Evolutionary conservation across 2,888 invertebrate species (phyloP), one percentile per base, ranked within the genome.

Genomic region (Ecliptopera silaceata): DNA sequence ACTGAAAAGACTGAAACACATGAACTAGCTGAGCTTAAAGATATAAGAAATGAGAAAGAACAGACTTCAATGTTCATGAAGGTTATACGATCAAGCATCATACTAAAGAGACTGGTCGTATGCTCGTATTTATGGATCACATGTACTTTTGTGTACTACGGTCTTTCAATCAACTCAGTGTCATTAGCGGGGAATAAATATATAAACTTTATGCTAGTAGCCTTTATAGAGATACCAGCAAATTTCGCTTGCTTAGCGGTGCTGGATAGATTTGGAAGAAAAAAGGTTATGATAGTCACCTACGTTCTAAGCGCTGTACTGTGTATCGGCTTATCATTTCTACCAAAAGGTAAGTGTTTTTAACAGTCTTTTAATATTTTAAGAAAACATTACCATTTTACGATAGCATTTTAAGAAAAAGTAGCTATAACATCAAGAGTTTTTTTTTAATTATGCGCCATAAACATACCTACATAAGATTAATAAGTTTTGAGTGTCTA

Each of bases 81-180:
- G 76, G 91, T 93, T 22, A 72, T 94, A 11, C 90, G 84, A 71
- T 93, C 94, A 1, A 86, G 85, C 56, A 90, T 92, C 45, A 90
- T 95, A 41, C 80, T 92, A 20, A 80, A 88, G 29, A 88, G 95
- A 70, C 80, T 95, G 58, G 61, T 93, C 0, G 93, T 93, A 52
- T 95, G 95, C 66, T 95, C 95, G 6, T 93, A 95, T 70, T 93
- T 95, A 70, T 96, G 96, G 96, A 93, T 96, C 5, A 94, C 96
- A 0, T 95, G 95, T 75, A 94, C 95, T 0, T 94, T 96, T 69
- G 94, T 96, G 4, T 97, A 96, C 75, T 96, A 96, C 68, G 97
- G 97, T 0, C 80, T 97, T 11, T 95, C 95, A 0, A 91, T 97
- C 53, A 96, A 95, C 77, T 94, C 96, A 0, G 95, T 96, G 1